Evolutionary conservation across 2,888 invertebrate species (phyloP).

Genomic region (Temnothorax rugatulus): DNA sequence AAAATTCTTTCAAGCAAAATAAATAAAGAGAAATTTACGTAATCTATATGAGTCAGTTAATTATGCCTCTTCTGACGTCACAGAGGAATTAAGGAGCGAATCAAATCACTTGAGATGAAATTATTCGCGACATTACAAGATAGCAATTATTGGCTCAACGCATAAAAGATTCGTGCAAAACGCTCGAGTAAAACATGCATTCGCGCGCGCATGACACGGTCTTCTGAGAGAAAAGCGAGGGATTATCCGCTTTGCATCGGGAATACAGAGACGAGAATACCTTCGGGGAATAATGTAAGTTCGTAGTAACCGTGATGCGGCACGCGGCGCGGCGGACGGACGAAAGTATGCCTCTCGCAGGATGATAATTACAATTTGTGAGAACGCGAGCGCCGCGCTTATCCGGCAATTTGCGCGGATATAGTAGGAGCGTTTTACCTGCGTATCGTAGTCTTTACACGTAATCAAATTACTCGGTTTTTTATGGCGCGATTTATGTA

Average conservation of each 20-base stretch:
- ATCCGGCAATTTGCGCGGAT: constrained; percentile 49
- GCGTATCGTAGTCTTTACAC: constrained; percentile 39
- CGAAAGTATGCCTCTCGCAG: constrained; percentile 19
- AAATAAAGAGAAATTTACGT: neutral
- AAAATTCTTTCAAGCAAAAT: neutral
- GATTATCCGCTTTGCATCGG: constrained; percentile 24
- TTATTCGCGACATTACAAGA: neutral
- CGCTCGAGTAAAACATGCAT: neutral
- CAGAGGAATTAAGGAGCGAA: neutral
- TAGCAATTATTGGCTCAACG: neutral
- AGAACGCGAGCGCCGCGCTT: constrained; percentile 52
- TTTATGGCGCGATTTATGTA: constrained; percentile 46
- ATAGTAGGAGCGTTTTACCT: constrained; percentile 38
- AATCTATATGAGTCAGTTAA: neutral
- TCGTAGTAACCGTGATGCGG: neutral
- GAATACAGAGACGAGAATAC: neutral
- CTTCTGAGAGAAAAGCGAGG: neutral
- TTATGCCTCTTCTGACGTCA: neutral
- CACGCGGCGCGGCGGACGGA: neutral
- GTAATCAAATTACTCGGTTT: constrained; percentile 53
- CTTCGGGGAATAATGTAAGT: constrained; percentile 32
- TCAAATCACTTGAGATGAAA: neutral
- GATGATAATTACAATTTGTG: constrained; percentile 45
- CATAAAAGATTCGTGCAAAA: neutral
- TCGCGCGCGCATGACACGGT: neutral